These are phyloP conservation scores for Cavia aperea DNA, from an alignment of 2,113 vertebrate species.

Conservation along the genomic window DNA sequence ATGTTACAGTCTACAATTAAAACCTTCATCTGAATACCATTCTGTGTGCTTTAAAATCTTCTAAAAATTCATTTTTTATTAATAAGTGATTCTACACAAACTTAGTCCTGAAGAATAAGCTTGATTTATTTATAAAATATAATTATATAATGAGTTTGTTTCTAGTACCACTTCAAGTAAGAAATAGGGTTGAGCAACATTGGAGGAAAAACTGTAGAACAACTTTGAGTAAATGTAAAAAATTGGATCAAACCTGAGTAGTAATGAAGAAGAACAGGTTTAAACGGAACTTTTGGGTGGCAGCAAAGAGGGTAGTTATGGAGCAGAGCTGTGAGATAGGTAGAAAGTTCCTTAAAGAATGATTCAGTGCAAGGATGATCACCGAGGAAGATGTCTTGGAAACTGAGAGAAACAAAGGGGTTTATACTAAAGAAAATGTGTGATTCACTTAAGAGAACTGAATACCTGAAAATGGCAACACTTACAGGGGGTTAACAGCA, in stretches of 20 bases:
- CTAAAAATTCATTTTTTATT: neutral
- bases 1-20: neutral
- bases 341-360: neutral
- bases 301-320: neutral
- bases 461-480: neutral
- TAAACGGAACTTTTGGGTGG: slow-evolving; percentile 11
- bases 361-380: neutral
- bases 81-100: neutral
- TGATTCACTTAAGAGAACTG: neutral
- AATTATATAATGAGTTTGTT: neutral
- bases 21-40: neutral
- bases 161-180: neutral
- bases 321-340: neutral
- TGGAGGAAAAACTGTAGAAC: neutral
- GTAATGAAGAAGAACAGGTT: neutral
- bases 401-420: neutral
- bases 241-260: neutral
- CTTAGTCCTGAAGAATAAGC: neutral
- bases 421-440: neutral
- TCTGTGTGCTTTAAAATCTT: neutral
- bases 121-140: neutral
- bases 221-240: neutral
- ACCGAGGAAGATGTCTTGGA: neutral
- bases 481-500: neutral
- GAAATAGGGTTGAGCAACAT: neutral